phyloP scores from a whole-genome alignment of 2,797 vertebrate species.

The Sebastes glaucus region DNA sequence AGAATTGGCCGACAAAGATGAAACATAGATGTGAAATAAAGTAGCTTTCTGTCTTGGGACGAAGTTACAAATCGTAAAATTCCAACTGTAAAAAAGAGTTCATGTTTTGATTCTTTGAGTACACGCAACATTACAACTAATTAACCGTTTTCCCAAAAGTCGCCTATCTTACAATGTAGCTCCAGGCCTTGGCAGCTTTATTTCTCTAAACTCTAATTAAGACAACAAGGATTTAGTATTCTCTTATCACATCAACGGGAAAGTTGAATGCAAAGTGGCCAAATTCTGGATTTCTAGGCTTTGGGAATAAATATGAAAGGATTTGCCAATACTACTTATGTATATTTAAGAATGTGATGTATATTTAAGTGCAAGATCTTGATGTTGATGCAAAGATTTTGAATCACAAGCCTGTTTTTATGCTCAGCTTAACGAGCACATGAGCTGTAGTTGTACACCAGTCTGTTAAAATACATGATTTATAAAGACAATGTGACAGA shows the following conservation, averaged over 20 bases:
- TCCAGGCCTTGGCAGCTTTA: conserved; percentile 17
- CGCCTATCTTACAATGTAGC: not conserved
- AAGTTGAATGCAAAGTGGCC: conserved; percentile 21
- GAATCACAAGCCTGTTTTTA: not conserved
- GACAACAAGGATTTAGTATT: conserved; percentile 49
- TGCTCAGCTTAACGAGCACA: not conserved
- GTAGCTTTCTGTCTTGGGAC: not conserved
- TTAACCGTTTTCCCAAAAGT: conserved; percentile 34
- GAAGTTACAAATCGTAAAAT: not conserved
- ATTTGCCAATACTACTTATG: not conserved
- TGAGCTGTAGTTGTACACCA: not conserved
- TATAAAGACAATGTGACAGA: conserved; percentile 1
- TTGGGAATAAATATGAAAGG: conserved; percentile 6
- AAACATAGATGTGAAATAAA: not conserved
- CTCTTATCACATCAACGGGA: conserved; percentile 21
- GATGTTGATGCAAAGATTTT: not conserved
- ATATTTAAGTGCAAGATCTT: not conserved
- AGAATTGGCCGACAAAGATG: not conserved
- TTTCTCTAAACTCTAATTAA: conserved; percentile 60
- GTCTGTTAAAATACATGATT: conserved; percentile 7
- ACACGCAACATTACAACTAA: conserved; percentile 48
- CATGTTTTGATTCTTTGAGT: conserved; percentile 23
- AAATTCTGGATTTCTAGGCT: conserved; percentile 2
- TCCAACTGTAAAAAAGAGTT: not conserved
- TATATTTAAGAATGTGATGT: not conserved